A percentile compares a stretch with the other conserved stretches of the same genome.
phyloP scores from a whole-genome alignment of 2,797 vertebrate species.

The Nothura maculosa region DNA sequence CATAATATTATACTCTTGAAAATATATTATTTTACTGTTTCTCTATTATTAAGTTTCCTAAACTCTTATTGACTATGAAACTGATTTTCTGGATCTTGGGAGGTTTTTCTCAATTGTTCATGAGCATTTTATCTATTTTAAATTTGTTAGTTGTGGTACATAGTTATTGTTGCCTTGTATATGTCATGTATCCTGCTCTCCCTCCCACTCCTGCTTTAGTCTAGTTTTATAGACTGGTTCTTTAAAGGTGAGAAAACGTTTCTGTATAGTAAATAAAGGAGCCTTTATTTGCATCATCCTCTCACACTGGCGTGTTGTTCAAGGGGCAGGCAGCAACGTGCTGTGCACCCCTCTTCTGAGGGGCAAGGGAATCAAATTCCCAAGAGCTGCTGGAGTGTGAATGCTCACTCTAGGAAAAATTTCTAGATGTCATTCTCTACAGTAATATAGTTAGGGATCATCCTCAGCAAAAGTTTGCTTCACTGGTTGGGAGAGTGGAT shows the following conservation, averaged over 20 bases:
- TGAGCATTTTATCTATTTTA: not conserved
- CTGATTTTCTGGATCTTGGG: not conserved
- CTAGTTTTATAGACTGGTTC: not conserved
- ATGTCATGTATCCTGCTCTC: not conserved
- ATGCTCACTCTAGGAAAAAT: not conserved
- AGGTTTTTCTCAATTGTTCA: not conserved
- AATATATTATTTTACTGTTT: not conserved
- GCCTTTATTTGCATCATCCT: not conserved
- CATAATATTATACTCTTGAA: not conserved
- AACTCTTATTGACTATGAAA: not conserved
- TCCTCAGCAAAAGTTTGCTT: not conserved
- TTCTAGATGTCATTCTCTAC: not conserved
- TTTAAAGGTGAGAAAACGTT: not conserved
- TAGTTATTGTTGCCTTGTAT: not conserved
- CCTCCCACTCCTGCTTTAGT: not conserved
- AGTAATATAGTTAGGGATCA: not conserved
- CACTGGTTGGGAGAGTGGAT: not conserved
- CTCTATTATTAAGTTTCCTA: not conserved
- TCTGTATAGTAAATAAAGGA: not conserved
- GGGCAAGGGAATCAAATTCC: not conserved
- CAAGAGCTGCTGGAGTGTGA: not conserved
- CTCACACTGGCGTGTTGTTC: fast-evolving
- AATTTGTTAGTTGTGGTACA: not conserved
- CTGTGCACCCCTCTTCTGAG: not conserved
- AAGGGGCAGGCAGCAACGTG: fast-evolving